These are phyloP conservation scores for Brachionus asplanchnoidis DNA, from an alignment of 1,140 invertebrate genomes.

Conservation along the genomic window DNA sequence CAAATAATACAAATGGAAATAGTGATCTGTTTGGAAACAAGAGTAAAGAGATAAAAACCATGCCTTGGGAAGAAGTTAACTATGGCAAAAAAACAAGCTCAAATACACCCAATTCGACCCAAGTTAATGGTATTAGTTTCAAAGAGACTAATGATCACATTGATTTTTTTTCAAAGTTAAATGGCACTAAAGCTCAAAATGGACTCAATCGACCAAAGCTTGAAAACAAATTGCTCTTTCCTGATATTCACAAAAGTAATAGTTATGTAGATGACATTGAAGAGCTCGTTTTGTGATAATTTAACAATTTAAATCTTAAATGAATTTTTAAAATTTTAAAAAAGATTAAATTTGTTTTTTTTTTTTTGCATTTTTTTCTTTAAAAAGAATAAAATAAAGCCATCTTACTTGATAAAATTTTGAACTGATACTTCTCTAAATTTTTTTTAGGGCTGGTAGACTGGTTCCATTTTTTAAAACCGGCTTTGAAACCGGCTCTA, in stretches of 20 bases:
- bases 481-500: no score
- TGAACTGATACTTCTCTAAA: no score
- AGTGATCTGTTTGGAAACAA: neutral
- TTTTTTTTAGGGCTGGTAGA: no score
- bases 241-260: constrained; percentile 13
- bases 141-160: neutral
- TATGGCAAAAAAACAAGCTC: neutral
- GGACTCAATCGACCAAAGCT: constrained; percentile 13
- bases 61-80: neutral
- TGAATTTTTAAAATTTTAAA: neutral
- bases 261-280: constrained; percentile 24
- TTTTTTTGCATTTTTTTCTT: neutral
- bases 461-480: no score
- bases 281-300: neutral
- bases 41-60: neutral
- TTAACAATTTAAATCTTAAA: neutral
- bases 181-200: neutral
- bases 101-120: neutral
- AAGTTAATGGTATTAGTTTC: neutral
- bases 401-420: neutral
- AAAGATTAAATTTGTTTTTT: neutral
- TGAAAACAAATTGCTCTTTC: constrained; percentile 10
- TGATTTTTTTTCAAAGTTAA: constrained; percentile 27
- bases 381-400: neutral
- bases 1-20: neutral